A percentile compares a stretch with the other conserved stretches of the same genome.
These are phyloP conservation scores for Pogoniulus pusillus DNA, from an alignment of 2,797 vertebrate genomes.

Conservation along the genomic window DNA sequence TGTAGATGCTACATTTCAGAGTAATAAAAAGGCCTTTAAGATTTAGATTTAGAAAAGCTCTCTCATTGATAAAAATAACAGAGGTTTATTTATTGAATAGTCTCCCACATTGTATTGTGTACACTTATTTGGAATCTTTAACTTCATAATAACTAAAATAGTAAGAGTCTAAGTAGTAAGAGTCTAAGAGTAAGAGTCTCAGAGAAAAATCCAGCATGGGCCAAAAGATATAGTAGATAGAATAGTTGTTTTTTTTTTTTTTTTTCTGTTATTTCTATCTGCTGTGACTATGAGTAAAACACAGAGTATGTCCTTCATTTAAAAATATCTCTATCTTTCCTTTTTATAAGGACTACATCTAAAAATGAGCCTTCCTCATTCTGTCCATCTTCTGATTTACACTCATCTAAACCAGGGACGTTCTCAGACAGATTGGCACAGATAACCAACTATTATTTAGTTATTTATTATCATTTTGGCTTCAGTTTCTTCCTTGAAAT, in stretches of 20 bases:
- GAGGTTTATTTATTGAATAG: neutral
- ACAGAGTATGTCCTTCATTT: neutral
- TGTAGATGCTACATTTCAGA: neutral
- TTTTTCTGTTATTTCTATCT: neutral
- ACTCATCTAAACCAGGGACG: neutral
- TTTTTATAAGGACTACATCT: neutral
- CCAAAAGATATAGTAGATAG: neutral
- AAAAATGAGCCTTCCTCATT: neutral
- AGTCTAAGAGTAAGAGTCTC: neutral
- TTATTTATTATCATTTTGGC: neutral
- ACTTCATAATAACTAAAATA: neutral
- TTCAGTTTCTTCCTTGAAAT: constrained; percentile 23
- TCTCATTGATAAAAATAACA: neutral
- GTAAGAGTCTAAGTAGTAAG: neutral
- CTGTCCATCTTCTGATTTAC: neutral
- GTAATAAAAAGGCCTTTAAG: neutral
- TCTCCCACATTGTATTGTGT: neutral
- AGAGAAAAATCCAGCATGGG: neutral
- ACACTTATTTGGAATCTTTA: neutral
- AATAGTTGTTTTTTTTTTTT: neutral
- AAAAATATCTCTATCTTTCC: neutral
- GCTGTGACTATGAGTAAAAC: neutral
- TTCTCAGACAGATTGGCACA: neutral
- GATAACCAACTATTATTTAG: neutral
- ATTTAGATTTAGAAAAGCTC: neutral